Base-by-base conservation (phyloP, 1,140 invertebrate genomes). In the Nephila pilipes region DNA sequence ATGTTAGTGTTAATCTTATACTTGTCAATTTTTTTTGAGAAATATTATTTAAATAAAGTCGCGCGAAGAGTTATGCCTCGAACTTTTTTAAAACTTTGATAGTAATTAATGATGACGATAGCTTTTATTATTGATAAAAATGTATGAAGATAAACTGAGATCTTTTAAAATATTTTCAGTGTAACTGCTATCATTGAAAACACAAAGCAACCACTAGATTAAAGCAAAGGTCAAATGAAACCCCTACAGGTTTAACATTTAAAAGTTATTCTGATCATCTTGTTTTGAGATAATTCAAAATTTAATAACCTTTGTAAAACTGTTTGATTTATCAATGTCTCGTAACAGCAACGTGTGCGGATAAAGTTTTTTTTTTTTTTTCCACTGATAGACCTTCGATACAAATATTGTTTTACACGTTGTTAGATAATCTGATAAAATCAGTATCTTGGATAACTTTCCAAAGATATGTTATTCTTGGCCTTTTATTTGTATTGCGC, bases 371-470 rank as follows among this genome's bases (percentile, higher is more conserved):
- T 32, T 32, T 18, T n/a, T n/a, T n/a, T n/a, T n/a, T n/a, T n/a
- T n/a, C n/a, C n/a, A 75, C 69, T 75, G 69, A 75, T 75, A 75
- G 69, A 75, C 29, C 58, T 75, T 18, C 29, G 6, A 75, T 75
- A 75, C 69, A 75, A 75, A 75, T 75, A 75, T 75, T 75, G 69
- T 75, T 75, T 75, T 18, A 75, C 29, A 32, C 14, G 69, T 36
- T 75, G 65, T 18, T 29, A 75, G 25, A 75, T 36, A 75, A 75
- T 18, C 20, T 36, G 69, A 75, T 75, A 75, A 75, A 32, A 75
- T 0, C 29, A 18, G 4, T 29, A 75, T 75, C 69, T 75, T 18
- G 29, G 18, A 75, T 36, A 36, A 16, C 29, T 75, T 75, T 32
- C 29, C 69, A 75, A 16, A 75, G 25, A 75, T 36, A 75, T 18